These are phyloP conservation scores for Theocolax elegans DNA, from an alignment of 1,140 invertebrate genomes.

Conservation along the genomic window DNA sequence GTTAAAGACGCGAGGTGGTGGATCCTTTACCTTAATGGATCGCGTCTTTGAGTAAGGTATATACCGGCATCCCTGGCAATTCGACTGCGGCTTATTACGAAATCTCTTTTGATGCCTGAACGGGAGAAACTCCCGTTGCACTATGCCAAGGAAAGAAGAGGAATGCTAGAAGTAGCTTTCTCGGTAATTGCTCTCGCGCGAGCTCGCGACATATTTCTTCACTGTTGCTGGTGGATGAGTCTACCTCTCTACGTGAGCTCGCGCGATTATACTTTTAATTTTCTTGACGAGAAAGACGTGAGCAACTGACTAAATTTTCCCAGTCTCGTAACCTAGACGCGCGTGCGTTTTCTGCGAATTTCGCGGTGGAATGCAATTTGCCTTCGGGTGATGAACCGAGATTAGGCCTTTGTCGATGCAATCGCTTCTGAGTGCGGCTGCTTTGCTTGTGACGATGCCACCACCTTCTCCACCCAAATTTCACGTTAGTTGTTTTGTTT, in stretches of 20 bases:
- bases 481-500: no score
- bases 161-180: constrained; percentile 13
- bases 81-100: constrained; percentile 29
- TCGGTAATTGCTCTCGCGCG: constrained; percentile 25
- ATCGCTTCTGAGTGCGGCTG: no score
- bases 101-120: constrained; percentile 34
- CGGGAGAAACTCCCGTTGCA: neutral
- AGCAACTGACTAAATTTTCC: no score
- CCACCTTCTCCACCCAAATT: no score
- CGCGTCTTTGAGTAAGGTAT: constrained; percentile 7
- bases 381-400: no score
- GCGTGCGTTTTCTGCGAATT: neutral
- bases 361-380: no score
- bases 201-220: neutral
- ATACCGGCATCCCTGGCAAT: neutral
- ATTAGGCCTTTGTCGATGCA: no score
- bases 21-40: constrained; percentile 17
- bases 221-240: neutral
- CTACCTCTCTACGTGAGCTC: neutral
- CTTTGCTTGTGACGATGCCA: no score
- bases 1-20: neutral
- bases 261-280: constrained; percentile 18
- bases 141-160: constrained; percentile 3
- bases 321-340: no score
- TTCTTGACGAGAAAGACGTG: no score